Percentiles rank a stretch among this genome's conserved stretches.
These are phyloP conservation scores for Stegana nigrithorax DNA, from an alignment of 2,888 invertebrate species.

Conservation along the genomic window DNA sequence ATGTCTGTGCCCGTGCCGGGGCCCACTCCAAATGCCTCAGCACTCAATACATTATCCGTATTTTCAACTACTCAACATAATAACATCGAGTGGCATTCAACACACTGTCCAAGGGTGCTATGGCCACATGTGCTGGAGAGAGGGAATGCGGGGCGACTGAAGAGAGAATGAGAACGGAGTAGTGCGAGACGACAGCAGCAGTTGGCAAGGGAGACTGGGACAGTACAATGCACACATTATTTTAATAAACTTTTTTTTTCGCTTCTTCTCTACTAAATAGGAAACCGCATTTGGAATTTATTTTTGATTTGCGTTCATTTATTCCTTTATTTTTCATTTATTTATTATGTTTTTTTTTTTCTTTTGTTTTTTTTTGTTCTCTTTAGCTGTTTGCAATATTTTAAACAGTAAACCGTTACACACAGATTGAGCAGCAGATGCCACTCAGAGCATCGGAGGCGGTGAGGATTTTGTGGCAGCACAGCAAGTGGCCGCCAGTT, in stretches of 20 bases:
- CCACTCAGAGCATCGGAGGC: too few relatives aligned
- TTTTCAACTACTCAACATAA: conserved; percentile 1
- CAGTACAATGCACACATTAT: conserved; percentile 2
- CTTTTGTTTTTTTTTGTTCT: neutral
- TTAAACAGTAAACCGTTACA: conserved; percentile 8
- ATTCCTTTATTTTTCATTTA: too few relatives aligned
- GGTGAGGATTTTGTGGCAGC: conserved; percentile 1
- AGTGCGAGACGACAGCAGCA: neutral
- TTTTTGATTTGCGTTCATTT: neutral
- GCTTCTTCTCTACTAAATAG: neutral
- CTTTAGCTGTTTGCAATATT: neutral
- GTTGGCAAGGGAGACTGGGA: neutral
- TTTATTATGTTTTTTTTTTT: neutral
- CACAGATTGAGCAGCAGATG: too few relatives aligned
- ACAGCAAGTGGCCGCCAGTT: conserved; percentile 2
- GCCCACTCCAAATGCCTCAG: too few relatives aligned
- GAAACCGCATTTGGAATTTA: conserved; percentile 5
- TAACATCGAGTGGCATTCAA: conserved; percentile 1
- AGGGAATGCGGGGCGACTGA: neutral
- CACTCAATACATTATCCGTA: conserved; percentile 26
- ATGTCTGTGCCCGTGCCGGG: neutral
- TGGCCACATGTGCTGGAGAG: neutral
- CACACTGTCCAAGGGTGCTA: conserved; percentile 1
- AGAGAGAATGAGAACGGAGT: neutral
- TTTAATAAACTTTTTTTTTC: neutral